Conservation (phyloP, 1,140 invertebrate genomes). For the Diplogasteroides magnus region DNA sequence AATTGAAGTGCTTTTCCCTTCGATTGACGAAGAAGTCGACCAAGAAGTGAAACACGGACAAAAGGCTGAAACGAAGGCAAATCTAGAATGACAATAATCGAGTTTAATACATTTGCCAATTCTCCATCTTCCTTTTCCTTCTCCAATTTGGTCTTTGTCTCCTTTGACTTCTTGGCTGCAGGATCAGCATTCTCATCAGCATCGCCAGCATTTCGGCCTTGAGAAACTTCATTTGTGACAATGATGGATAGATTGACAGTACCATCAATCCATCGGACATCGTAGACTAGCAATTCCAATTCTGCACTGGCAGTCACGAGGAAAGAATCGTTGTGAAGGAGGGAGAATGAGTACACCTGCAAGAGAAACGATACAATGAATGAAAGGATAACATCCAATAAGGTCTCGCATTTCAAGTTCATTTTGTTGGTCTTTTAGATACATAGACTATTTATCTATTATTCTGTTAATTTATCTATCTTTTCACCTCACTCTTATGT, state of each 20-base stretch:
- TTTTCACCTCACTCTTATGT: constrained; percentile 63
- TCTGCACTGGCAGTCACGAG: constrained; percentile 80
- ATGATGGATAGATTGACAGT: too few species aligned
- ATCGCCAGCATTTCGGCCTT: constrained; percentile 63
- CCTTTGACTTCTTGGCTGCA: constrained; percentile 33
- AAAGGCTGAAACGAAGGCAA: constrained; percentile 61
- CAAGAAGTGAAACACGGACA: constrained; percentile 69
- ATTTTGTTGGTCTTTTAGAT: too few species aligned
- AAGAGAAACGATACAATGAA: constrained; percentile 27
- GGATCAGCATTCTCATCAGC: constrained; percentile 53
- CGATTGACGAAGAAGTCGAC: constrained; percentile 70
- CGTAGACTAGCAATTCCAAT: constrained; percentile 77
- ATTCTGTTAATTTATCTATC: too few species aligned
- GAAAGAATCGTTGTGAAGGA: constrained; percentile 61
- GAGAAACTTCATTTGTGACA: constrained; percentile 57
- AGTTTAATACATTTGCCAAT: constrained; percentile 34
- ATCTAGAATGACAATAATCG: constrained; percentile 31
- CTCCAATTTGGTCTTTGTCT: too few species aligned
- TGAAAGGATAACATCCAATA: too few species aligned
- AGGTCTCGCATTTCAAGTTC: too few species aligned
- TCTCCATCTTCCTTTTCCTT: constrained; percentile 33
- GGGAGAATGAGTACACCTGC: constrained; percentile 76
- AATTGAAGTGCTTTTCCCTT: constrained; percentile 65
- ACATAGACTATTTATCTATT: too few species aligned
- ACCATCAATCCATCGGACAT: constrained; percentile 56